Evolutionary conservation across 2,888 invertebrate genomes (phyloP).

Genomic region (Pinctada fucata): DNA sequence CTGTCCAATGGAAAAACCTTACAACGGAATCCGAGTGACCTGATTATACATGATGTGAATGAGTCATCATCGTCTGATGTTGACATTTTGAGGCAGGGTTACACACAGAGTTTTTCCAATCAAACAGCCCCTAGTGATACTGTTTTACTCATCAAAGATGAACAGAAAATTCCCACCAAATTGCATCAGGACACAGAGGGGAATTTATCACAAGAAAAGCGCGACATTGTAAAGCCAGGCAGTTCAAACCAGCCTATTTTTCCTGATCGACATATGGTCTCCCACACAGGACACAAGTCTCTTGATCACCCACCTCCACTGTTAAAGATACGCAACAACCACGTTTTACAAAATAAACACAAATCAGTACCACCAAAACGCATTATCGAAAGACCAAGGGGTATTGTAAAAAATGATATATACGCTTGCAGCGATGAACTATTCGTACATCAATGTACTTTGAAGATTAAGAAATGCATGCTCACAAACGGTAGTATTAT

Average conservation of each 20-base stretch:
- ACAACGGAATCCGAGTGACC: not conserved
- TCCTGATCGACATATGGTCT: not conserved
- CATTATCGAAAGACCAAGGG: slow-evolving; percentile 1
- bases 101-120: slow-evolving; percentile 4
- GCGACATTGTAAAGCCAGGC: not conserved
- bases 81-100: not conserved
- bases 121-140: not conserved
- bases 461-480: slow-evolving; percentile 38
- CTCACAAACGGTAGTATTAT: slow-evolving; percentile 32
- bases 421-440: slow-evolving; percentile 27
- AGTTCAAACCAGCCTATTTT: not conserved
- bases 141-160: not conserved
- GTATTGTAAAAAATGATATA: slow-evolving; percentile 9
- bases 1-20: not conserved
- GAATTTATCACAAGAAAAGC: not conserved
- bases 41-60: not conserved
- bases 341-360: not conserved
- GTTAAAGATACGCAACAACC: slow-evolving; percentile 5
- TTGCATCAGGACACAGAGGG: not conserved
- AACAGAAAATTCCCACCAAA: not conserved
- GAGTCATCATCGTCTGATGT: not conserved
- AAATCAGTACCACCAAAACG: slow-evolving; percentile 20
- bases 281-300: not conserved
- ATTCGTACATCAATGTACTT: slow-evolving; percentile 32
- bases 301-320: slow-evolving; percentile 14